phyloP scores from a whole-genome alignment of 2,797 vertebrate genomes.

The Dendrocincla tyrannina region DNA sequence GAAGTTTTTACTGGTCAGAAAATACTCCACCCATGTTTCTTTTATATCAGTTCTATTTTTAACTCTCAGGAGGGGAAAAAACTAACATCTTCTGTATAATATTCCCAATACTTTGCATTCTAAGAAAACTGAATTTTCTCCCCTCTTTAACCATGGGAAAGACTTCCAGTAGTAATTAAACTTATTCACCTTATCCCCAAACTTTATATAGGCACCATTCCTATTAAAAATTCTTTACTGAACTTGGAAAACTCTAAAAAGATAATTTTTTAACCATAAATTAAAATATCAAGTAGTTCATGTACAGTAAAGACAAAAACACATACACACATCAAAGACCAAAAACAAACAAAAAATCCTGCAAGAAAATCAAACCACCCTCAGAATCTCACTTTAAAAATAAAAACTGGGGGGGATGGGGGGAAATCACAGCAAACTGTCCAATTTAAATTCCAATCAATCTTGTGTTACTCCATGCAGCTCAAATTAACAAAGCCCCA shows the following conservation, averaged over 20 bases:
- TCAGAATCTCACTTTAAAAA: neutral
- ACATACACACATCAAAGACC: neutral
- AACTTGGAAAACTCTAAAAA: neutral
- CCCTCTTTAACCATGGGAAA: accelerated
- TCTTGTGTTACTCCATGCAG: neutral
- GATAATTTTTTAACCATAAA: neutral
- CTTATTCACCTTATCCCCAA: neutral
- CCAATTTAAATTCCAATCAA: neutral
- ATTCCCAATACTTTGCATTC: neutral
- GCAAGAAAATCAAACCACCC: neutral
- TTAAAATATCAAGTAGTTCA: neutral
- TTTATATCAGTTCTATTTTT: neutral
- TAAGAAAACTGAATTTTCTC: neutral
- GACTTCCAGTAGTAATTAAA: neutral
- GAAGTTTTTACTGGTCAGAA: neutral
- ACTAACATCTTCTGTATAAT: neutral
- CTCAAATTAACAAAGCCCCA: neutral
- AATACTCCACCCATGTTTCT: neutral
- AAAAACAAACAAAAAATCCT: neutral
- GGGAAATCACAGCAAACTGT: neutral
- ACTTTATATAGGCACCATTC: neutral
- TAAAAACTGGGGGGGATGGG: neutral
- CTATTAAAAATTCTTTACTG: neutral
- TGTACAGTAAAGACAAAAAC: accelerated
- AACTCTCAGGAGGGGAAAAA: neutral